These are phyloP conservation scores for Drosophila burlai DNA, from an alignment of 1,140 invertebrate genomes.

Conservation along the genomic window DNA sequence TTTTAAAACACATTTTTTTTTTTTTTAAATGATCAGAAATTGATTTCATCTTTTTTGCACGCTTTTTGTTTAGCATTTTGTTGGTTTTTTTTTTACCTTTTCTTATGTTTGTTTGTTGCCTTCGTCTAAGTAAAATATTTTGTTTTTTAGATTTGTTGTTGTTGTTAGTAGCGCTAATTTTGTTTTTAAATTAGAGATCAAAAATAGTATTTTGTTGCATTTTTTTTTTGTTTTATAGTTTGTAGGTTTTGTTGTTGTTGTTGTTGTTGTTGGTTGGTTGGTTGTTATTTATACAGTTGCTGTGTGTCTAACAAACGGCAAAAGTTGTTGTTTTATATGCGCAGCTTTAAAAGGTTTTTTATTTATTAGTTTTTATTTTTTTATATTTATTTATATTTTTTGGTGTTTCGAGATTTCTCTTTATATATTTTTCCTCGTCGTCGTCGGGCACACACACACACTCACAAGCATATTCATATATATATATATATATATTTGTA, in stretches of 20 bases:
- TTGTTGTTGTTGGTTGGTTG: constrained; percentile 21
- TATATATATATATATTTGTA: constrained; percentile 1
- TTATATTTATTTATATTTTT: constrained; percentile 9
- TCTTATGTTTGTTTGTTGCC: constrained; percentile 13
- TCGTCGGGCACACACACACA: neutral
- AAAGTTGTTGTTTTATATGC: constrained; percentile 36
- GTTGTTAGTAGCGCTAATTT: constrained; percentile 68
- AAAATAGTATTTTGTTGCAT: constrained; percentile 79
- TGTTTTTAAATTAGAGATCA: constrained; percentile 78
- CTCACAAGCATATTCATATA: neutral
- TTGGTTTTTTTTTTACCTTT: constrained; percentile 12
- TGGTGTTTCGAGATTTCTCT: constrained; percentile 55
- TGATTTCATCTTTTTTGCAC: constrained; percentile 10
- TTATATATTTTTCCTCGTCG: constrained; percentile 1
- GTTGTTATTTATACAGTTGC: constrained; percentile 23
- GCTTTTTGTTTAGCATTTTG: constrained; percentile 16
- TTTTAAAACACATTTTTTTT: constrained; percentile 39
- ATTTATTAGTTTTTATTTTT: constrained; percentile 13
- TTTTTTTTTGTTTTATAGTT: constrained; percentile 41
- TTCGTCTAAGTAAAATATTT: constrained; percentile 57
- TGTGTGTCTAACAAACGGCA: constrained; percentile 41
- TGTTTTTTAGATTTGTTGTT: constrained; percentile 48
- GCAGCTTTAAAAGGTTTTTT: constrained; percentile 28
- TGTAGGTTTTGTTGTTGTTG: constrained; percentile 33
- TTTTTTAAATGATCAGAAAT: constrained; percentile 43